phyloP scores from a whole-genome alignment of 1,140 invertebrate genomes.

The Drosophila truncata region DNA sequence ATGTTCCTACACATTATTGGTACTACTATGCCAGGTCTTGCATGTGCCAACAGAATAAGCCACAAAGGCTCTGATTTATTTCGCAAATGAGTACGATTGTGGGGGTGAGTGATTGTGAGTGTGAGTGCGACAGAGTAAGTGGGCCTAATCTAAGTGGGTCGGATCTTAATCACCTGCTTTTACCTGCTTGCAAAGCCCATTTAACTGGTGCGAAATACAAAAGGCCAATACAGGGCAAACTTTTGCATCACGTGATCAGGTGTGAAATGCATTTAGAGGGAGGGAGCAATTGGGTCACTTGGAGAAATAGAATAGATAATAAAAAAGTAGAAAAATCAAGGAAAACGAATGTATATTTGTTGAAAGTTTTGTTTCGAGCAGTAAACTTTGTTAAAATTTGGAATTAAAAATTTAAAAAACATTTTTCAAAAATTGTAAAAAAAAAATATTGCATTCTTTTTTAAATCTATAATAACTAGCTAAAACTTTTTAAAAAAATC shows the following conservation, averaged over 20 bases:
- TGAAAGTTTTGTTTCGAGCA: too few species aligned
- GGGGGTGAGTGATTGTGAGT: neutral
- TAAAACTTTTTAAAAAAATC: too few species aligned
- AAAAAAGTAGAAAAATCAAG: neutral
- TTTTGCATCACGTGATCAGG: constrained; percentile 52
- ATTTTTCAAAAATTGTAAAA: too few species aligned
- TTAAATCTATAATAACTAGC: too few species aligned
- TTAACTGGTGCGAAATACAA: constrained; percentile 39
- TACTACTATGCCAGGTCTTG: constrained; percentile 21
- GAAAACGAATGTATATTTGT: too few species aligned
- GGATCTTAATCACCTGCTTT: constrained; percentile 51
- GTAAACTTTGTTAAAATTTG: too few species aligned
- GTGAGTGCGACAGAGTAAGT: constrained; percentile 5
- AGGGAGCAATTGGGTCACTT: neutral
- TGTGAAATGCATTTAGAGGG: constrained; percentile 29
- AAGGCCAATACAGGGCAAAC: constrained; percentile 36
- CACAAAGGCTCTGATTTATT: constrained; percentile 50
- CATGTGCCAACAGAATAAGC: constrained; percentile 38
- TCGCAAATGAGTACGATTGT: constrained; percentile 16
- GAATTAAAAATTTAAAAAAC: too few species aligned
- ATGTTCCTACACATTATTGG: constrained; percentile 18
- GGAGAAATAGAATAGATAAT: neutral
- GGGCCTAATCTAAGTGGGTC: constrained; percentile 56
- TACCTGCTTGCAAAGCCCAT: constrained; percentile 13
- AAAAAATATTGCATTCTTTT: too few species aligned